Base-by-base conservation (phyloP, 2,888 invertebrate genomes). In the Gymnosoma rotundatum region DNA sequence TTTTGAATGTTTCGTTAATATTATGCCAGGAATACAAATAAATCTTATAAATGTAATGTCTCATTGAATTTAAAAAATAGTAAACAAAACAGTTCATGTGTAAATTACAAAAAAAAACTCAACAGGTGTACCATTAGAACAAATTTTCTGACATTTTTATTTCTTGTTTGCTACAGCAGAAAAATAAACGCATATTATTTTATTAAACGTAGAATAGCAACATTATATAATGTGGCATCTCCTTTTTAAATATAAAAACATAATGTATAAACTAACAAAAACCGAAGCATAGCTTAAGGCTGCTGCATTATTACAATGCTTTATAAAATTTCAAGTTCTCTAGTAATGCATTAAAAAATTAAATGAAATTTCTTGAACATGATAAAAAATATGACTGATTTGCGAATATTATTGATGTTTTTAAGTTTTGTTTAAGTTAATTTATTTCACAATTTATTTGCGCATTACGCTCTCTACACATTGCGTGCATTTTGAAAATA, bases 401-500 rank as follows among this genome's bases (percentile, higher is more conserved):
- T 7, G 16, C 48, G 12, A 16, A 48, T 16, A 48, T 5, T 42
- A 42, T 5, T 32, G 12, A 42, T 12, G 2, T 12, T 42, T 42
- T 42, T 42, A 6, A 42, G 4, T 12, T 42, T 10, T 25, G 25
- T 42, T 12, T 42, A 42, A 3, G 10, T 42, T 50, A 50, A 52
- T 60, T 2, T 20, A 36, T 63, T 74, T 80, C 58, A 69, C 56
- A 69, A 80, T 67, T 67, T 52, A 56, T 74, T 56, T 80, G 18
- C 61, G 50, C 50, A 58, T 60, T 50, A 69, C 50, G 50, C 63
- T 63, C 42, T 64, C 21, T 52, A 76, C 32, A 70, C 63, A 70
- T 82, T 82, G 81, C 81, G 81, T 76, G 81, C 45, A 60, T 66
- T 70, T 48, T 12, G 50, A 25, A 75, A 75, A 75, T 80, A 60